A percentile compares a stretch with the other conserved stretches of the same genome.
These are phyloP conservation scores for Torymus aiolomorphi DNA, from an alignment of 2,888 invertebrate species.

Conservation along the genomic window DNA sequence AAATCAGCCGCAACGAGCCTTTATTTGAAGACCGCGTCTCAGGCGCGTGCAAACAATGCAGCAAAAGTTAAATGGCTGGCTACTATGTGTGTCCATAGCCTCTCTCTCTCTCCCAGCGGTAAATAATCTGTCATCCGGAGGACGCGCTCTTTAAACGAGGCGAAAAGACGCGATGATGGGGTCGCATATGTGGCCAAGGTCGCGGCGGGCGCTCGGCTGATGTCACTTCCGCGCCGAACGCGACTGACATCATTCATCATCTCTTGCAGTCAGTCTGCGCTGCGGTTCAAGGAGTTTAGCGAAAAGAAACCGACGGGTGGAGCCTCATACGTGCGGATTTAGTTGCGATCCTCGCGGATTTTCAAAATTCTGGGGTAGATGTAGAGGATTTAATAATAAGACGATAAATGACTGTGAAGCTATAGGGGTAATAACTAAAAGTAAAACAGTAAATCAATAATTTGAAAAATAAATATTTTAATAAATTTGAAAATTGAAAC, in stretches of 20 bases:
- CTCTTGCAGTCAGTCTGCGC: background rate
- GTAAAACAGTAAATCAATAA: no score
- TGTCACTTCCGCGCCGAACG: conserved; percentile 40
- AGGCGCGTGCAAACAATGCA: background rate
- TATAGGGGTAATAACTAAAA: no score
- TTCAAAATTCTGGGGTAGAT: no score
- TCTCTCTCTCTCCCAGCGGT: background rate
- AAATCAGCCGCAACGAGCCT: conserved; percentile 18
- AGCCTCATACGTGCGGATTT: no score
- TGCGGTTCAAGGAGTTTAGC: background rate
- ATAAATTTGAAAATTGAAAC: no score
- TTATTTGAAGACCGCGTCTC: background rate
- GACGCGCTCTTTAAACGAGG: background rate
- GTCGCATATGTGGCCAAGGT: conserved; percentile 28
- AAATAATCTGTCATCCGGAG: background rate
- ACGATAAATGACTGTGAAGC: no score
- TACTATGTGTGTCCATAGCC: no score
- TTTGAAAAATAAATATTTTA: no score
- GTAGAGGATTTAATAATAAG: no score
- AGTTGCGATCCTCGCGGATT: no score
- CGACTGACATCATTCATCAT: conserved; percentile 41
- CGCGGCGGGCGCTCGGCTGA: no score
- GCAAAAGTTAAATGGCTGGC: background rate
- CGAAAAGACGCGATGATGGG: conserved; percentile 4
- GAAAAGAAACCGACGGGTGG: no score